Evolutionary conservation across 2,888 invertebrate species (phyloP).

Genomic region (Argyra leucocephala): DNA sequence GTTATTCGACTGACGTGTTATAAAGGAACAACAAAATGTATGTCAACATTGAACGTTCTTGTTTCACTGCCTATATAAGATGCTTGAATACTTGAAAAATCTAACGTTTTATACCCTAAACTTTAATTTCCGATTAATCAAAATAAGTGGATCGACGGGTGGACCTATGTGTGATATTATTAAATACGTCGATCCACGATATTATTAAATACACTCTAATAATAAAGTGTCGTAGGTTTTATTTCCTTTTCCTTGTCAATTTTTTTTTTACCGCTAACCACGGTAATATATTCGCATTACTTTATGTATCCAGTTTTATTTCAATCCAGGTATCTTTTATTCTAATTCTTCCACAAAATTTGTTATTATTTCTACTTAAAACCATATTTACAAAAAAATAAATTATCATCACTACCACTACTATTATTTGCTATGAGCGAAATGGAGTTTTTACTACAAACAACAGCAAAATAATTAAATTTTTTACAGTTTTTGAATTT

Average conservation of each 20-base stretch:
- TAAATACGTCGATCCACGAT: no score
- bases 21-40: no score
- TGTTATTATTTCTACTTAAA: constrained; percentile 2
- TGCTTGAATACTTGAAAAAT: no score
- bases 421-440: neutral
- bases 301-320: constrained; percentile 10
- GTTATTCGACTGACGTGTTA: no score
- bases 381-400: constrained; percentile 8
- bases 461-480: constrained; percentile 12
- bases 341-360: constrained; percentile 9
- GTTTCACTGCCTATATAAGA: no score
- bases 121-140: no score
- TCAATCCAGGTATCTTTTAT: neutral
- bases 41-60: no score
- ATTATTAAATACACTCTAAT: no score
- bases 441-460: constrained; percentile 11
- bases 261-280: neutral
- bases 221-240: constrained; percentile 13
- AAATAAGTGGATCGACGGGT: no score
- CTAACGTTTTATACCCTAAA: no score
- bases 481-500: constrained; percentile 12
- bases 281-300: constrained; percentile 7
- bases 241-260: constrained; percentile 5
- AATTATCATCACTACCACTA: constrained; percentile 10
- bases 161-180: no score